Conservation (phyloP, 2,113 vertebrate genomes). For the Pterocles orientalis region DNA sequence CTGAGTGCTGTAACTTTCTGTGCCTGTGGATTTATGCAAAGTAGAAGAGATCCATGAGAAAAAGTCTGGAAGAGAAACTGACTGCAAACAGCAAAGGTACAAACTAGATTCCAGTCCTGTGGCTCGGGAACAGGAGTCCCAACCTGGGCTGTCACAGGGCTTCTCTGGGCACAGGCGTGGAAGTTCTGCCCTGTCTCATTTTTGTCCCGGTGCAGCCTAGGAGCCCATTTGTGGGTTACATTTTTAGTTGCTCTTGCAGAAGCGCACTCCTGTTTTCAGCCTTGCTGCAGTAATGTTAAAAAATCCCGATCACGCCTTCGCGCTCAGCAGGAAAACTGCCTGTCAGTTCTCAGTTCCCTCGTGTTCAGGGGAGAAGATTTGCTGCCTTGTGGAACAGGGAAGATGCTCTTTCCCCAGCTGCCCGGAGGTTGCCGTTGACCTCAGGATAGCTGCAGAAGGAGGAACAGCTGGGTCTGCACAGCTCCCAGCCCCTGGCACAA, state of each 20-base stretch:
- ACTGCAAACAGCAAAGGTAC: background rate
- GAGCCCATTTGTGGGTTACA: background rate
- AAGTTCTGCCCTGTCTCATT: background rate
- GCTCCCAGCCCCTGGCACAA: slow-evolving; percentile 38
- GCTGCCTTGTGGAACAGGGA: background rate
- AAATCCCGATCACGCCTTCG: background rate
- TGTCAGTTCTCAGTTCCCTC: background rate
- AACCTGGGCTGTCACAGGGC: background rate
- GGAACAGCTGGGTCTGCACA: background rate
- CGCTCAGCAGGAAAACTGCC: background rate
- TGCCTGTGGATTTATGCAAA: background rate
- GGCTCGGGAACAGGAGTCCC: background rate
- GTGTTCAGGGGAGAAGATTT: background rate
- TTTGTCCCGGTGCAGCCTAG: background rate
- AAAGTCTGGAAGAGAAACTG: background rate
- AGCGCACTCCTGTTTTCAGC: background rate
- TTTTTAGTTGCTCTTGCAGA: background rate
- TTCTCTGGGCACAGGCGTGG: background rate
- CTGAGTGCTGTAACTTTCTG: background rate
- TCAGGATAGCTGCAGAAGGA: background rate
- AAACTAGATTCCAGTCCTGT: rapidly evolving
- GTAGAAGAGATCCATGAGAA: background rate
- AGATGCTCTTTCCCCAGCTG: background rate
- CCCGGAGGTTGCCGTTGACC: background rate
- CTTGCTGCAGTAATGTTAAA: background rate